These are phyloP conservation scores for Polyploca ridens DNA, from an alignment of 2,888 invertebrate species.

Conservation along the genomic window DNA sequence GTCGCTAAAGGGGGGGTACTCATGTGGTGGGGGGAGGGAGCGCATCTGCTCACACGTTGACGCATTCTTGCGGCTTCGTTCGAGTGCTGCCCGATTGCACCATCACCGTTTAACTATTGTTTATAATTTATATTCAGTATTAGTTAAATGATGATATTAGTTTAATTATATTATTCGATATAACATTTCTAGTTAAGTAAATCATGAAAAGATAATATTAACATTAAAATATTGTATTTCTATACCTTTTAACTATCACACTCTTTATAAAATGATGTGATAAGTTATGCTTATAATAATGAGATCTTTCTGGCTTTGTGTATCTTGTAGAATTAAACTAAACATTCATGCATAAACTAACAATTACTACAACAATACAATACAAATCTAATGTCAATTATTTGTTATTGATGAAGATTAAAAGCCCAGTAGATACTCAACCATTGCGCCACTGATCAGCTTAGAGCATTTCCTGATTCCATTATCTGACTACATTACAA, in stretches of 20 bases:
- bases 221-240: too few relatives aligned
- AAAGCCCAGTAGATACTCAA: background rate
- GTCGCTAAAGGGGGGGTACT: constrained; percentile 32
- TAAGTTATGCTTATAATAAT: too few relatives aligned
- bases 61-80: constrained; percentile 79
- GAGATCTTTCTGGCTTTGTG: too few relatives aligned
- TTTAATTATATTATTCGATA: too few relatives aligned
- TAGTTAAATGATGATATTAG: too few relatives aligned
- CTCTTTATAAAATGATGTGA: too few relatives aligned
- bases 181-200: too few relatives aligned
- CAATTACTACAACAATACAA: background rate
- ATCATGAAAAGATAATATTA: too few relatives aligned
- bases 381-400: constrained; percentile 6
- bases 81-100: constrained; percentile 50
- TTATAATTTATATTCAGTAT: constrained; percentile 19
- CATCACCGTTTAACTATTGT: constrained; percentile 21
- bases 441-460: background rate
- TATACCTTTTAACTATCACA: too few relatives aligned
- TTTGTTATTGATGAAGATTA: background rate
- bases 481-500: background rate
- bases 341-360: background rate
- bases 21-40: constrained; percentile 42
- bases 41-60: constrained; percentile 73
- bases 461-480: background rate
- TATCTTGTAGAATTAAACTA: background rate